These are phyloP conservation scores for Phenganax marumi DNA, from an alignment of 92 coral and sea anemone genomes.

Conservation along the genomic window DNA sequence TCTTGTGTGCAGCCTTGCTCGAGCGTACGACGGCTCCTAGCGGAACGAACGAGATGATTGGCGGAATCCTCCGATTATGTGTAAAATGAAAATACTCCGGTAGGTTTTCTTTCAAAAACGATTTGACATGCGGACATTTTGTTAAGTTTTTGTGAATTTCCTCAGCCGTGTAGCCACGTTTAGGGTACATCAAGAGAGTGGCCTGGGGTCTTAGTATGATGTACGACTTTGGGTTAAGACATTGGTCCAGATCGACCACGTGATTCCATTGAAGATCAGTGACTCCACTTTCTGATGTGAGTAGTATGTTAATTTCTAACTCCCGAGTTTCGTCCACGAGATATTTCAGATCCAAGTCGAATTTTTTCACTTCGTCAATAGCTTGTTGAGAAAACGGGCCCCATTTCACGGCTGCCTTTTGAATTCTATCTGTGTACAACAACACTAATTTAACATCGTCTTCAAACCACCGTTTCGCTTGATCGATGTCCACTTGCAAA, in stretches of 20 bases:
- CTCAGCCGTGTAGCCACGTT: slow-evolving; percentile 42
- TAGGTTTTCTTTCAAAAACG: neutral
- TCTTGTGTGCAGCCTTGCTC: neutral
- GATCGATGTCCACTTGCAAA: slow-evolving; percentile 63
- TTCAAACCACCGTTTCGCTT: slow-evolving; percentile 62
- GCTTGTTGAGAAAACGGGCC: slow-evolving; percentile 63
- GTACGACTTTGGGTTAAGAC: slow-evolving; percentile 41
- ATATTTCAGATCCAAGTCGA: slow-evolving; percentile 62
- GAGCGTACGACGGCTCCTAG: slow-evolving; percentile 14
- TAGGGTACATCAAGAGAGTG: slow-evolving; percentile 67
- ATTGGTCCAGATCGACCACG: slow-evolving; percentile 60
- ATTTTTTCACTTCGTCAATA: slow-evolving; percentile 43
- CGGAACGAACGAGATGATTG: slow-evolving; percentile 14
- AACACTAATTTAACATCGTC: slow-evolving; percentile 64
- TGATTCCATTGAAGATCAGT: slow-evolving; percentile 59
- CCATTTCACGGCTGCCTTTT: slow-evolving; percentile 61
- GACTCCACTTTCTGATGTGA: slow-evolving; percentile 85
- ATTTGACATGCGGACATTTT: slow-evolving; percentile 42
- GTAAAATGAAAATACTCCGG: neutral
- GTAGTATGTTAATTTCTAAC: slow-evolving; percentile 62
- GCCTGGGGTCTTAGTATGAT: slow-evolving; percentile 52
- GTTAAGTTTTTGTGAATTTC: slow-evolving; percentile 54
- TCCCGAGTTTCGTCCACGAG: slow-evolving; percentile 57
- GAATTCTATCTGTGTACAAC: slow-evolving; percentile 75
- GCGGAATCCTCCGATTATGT: slow-evolving; percentile 12